Conservation (phyloP, 1,140 invertebrate genomes). For the Apocrypta bakeri region DNA sequence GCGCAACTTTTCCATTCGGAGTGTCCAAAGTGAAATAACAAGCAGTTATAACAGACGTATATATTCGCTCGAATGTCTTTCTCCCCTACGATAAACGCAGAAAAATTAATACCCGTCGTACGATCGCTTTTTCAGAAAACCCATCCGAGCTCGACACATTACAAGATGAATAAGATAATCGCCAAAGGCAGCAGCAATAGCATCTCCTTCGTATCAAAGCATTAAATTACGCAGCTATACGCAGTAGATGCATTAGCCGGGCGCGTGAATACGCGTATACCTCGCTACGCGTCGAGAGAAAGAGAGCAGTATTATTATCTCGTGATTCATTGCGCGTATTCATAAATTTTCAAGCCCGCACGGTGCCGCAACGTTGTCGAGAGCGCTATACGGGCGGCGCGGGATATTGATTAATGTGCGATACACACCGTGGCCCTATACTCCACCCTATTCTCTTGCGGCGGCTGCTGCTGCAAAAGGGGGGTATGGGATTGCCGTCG, state of each 20-base stretch:
- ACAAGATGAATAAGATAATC: slow-evolving; percentile 29
- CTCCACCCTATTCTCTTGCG: slow-evolving; percentile 51
- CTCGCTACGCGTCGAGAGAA: slow-evolving; percentile 6
- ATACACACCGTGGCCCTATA: slow-evolving; percentile 20
- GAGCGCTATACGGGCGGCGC: slow-evolving; percentile 59
- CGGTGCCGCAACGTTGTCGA: slow-evolving; percentile 51
- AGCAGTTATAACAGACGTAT: not conserved
- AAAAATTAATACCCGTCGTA: not conserved
- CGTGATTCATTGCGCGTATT: slow-evolving; percentile 69
- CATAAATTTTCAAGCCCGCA: slow-evolving; percentile 63
- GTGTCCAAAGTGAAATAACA: not conserved
- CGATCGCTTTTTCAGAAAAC: slow-evolving; percentile 4
- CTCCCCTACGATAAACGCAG: not conserved
- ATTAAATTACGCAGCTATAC: slow-evolving; percentile 31
- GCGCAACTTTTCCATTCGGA: not conserved
- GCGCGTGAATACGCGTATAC: not conserved
- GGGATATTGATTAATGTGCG: slow-evolving; percentile 68
- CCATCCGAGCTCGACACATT: not conserved
- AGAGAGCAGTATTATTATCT: slow-evolving; percentile 62
- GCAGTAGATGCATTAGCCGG: slow-evolving; percentile 21
- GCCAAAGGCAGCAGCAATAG: slow-evolving; percentile 21
- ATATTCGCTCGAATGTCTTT: not conserved
- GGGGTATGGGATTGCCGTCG: slow-evolving; percentile 63
- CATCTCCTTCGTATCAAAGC: slow-evolving; percentile 23
- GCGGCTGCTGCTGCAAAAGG: not conserved